Conservation (phyloP, 2,113 vertebrate genomes). For the Pygathrix nemaeus region DNA sequence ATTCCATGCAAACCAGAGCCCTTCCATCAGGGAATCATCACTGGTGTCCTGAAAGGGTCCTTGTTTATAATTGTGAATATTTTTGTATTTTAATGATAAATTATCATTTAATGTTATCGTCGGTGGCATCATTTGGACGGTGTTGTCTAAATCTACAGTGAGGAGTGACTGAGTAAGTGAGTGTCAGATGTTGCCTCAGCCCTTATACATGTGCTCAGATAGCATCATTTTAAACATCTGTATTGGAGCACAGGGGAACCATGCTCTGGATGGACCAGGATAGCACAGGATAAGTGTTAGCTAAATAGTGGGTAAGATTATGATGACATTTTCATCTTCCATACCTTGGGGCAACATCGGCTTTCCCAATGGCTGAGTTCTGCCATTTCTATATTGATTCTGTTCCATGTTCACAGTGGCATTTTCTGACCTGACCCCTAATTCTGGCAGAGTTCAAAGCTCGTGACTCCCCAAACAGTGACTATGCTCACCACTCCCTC, state of each 20-base stretch:
- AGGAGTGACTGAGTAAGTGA: no score
- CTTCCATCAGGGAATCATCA: background rate
- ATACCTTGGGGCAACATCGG: no score
- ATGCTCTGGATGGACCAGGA: background rate
- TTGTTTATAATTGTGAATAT: no score
- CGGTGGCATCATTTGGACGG: no score
- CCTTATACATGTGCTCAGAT: background rate
- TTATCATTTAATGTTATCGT: no score
- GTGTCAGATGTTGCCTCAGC: background rate
- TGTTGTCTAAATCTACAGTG: no score
- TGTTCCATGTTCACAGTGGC: background rate
- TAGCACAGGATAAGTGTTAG: background rate
- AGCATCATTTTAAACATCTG: background rate
- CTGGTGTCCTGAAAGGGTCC: no score
- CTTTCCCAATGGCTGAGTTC: background rate
- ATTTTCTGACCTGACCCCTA: background rate
- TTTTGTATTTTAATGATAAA: no score
- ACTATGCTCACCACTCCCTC: rapidly evolving
- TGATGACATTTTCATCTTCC: background rate
- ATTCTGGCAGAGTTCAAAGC: background rate
- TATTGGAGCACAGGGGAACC: background rate
- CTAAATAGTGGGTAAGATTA: background rate
- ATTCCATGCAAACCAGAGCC: background rate
- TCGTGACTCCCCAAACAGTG: background rate
- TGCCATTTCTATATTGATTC: background rate